A percentile compares a stretch with the other conserved stretches of the same genome.
Evolutionary conservation across 2,797 vertebrate genomes (phyloP).

Genomic region (Gallirallus australis): DNA sequence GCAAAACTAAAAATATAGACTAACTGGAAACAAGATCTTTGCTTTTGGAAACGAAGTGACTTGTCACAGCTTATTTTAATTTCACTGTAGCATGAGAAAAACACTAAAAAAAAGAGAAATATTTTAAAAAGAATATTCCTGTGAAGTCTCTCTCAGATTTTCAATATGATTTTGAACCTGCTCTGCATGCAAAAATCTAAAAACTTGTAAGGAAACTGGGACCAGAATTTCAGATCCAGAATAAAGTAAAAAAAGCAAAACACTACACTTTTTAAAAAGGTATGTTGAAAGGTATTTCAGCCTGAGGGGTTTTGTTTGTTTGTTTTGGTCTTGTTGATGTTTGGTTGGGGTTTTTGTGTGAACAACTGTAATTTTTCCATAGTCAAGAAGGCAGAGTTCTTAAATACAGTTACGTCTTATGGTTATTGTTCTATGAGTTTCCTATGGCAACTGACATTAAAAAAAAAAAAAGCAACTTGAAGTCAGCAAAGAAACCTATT

Average conservation of each 20-base stretch:
- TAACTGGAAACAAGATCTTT: neutral
- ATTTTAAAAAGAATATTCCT: neutral
- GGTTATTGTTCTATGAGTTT: fast-evolving
- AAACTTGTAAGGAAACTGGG: neutral
- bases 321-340: fast-evolving
- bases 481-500: neutral
- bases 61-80: neutral
- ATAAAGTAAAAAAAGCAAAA: fast-evolving
- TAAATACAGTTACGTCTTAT: fast-evolving
- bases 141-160: neutral
- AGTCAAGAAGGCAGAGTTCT: neutral
- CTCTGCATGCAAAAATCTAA: neutral
- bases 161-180: neutral
- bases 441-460: neutral
- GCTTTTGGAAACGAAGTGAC: neutral
- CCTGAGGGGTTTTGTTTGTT: fast-evolving
- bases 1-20: slow-evolving; percentile 7
- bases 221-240: neutral
- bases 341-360: neutral
- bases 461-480: neutral
- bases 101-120: too few relatives aligned
- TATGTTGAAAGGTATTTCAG: neutral
- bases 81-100: neutral
- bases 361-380: neutral
- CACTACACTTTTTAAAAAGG: neutral